Conservation (phyloP, 1,140 invertebrate species). For the Solen grandis region DNA sequence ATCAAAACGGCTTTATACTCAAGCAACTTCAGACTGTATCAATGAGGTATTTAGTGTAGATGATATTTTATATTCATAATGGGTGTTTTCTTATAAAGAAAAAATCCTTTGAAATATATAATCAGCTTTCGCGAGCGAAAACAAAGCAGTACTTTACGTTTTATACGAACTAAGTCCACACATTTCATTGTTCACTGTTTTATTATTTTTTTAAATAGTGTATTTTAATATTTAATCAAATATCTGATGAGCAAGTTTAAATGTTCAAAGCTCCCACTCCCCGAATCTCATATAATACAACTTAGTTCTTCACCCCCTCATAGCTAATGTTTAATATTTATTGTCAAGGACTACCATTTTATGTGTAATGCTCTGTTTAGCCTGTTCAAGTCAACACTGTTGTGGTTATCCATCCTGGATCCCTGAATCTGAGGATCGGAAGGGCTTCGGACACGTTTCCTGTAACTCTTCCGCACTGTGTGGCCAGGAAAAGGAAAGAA, state of each 20-base stretch:
- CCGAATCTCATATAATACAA: too few species aligned
- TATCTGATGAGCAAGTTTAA: too few species aligned
- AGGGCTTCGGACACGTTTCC: slow-evolving; percentile 94
- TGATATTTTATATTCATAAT: neutral
- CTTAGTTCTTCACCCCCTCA: neutral
- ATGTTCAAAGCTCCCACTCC: too few species aligned
- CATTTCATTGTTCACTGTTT: neutral
- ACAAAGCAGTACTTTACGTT: too few species aligned
- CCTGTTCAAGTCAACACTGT: slow-evolving; percentile 80
- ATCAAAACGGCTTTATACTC: slow-evolving; percentile 63
- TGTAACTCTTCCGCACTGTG: slow-evolving; percentile 91
- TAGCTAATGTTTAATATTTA: neutral
- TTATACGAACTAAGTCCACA: neutral
- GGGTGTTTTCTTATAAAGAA: neutral
- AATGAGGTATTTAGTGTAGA: slow-evolving; percentile 51
- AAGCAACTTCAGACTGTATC: slow-evolving; percentile 56
- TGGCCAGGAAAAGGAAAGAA: slow-evolving; percentile 86
- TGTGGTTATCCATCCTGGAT: slow-evolving; percentile 97
- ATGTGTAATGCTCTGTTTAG: slow-evolving; percentile 39
- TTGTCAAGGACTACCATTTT: too few species aligned
- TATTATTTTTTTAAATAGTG: neutral
- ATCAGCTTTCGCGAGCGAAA: slow-evolving; percentile 17
- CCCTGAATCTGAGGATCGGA: slow-evolving; percentile 92
- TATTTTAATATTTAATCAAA: too few species aligned
- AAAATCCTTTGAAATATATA: neutral